phyloP scores from a whole-genome alignment of 2,888 invertebrate genomes.

The Lydus trimaculatus region DNA sequence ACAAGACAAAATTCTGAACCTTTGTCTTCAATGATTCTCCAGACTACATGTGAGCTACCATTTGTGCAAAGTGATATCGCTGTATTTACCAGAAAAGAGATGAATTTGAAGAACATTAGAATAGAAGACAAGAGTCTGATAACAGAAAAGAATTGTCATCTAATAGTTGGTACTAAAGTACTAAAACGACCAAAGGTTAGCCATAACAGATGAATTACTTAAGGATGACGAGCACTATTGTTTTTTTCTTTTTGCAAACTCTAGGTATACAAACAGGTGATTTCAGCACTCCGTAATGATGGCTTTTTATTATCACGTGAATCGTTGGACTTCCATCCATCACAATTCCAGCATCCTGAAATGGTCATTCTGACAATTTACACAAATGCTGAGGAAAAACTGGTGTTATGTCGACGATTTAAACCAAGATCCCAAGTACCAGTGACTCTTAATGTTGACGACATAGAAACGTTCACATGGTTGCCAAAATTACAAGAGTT shows the following conservation, averaged over 20 bases:
- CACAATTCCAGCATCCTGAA: constrained; percentile 43
- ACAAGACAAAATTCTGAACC: constrained; percentile 59
- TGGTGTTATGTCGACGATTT: constrained; percentile 65
- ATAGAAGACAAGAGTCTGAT: constrained; percentile 69
- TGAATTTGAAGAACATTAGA: constrained; percentile 63
- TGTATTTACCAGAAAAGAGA: constrained; percentile 65
- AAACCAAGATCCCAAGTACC: not conserved
- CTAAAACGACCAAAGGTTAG: not conserved
- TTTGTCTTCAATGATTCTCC: constrained; percentile 65
- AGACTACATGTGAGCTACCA: constrained; percentile 72
- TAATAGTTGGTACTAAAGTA: constrained; percentile 55
- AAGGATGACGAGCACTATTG: constrained; percentile 36
- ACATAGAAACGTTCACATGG: constrained; percentile 61
- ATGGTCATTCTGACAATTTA: constrained; percentile 64
- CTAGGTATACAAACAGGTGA: not conserved
- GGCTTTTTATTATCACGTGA: constrained; percentile 62
- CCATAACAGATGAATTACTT: constrained; percentile 59
- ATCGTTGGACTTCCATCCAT: constrained; percentile 61
- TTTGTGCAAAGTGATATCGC: constrained; percentile 72
- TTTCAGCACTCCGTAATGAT: not conserved
- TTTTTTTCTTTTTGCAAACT: no score
- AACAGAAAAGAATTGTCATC: constrained; percentile 40
- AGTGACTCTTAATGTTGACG: not conserved
- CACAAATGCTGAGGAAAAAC: constrained; percentile 62
- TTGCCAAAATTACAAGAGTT: constrained; percentile 65